A percentile compares a stretch with the other conserved stretches of the same genome.
Evolutionary conservation across 2,113 vertebrate genomes (phyloP).

Genomic region (Carassius carassius): DNA sequence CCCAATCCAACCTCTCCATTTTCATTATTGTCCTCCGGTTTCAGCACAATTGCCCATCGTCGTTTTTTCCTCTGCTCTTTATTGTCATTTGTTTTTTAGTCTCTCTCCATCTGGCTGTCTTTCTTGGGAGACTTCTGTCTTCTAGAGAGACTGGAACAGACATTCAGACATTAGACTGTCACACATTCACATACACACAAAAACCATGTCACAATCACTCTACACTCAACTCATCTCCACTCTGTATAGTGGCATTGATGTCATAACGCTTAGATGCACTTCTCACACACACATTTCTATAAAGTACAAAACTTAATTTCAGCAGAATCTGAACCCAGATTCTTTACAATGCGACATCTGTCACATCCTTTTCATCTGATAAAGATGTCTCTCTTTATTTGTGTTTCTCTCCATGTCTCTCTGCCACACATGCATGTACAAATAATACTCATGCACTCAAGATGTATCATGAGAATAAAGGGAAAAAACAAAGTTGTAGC

Average conservation of each 20-base stretch:
- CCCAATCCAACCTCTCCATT: background rate
- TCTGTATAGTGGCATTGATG: background rate
- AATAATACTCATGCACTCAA: background rate
- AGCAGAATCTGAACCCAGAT: background rate
- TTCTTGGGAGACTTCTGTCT: constrained; percentile 13
- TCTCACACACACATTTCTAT: background rate
- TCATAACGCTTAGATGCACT: background rate
- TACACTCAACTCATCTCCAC: constrained; percentile 3
- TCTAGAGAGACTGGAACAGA: constrained; percentile 17
- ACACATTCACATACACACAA: background rate
- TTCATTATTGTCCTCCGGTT: background rate
- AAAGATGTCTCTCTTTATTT: background rate
- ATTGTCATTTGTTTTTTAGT: constrained; percentile 27
- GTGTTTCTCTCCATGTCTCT: background rate
- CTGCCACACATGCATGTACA: background rate
- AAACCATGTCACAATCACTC: background rate
- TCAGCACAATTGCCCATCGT: constrained; percentile 1
- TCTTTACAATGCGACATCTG: constrained; percentile 1
- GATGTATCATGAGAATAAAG: too few relatives aligned
- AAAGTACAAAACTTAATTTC: background rate
- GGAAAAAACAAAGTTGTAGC: too few relatives aligned
- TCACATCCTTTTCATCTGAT: constrained; percentile 14
- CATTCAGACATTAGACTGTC: constrained; percentile 11
- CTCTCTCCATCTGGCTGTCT: constrained; percentile 15
- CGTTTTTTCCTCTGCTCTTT: background rate